Conservation (phyloP, 1,140 invertebrate genomes). For the Formica selysi region DNA sequence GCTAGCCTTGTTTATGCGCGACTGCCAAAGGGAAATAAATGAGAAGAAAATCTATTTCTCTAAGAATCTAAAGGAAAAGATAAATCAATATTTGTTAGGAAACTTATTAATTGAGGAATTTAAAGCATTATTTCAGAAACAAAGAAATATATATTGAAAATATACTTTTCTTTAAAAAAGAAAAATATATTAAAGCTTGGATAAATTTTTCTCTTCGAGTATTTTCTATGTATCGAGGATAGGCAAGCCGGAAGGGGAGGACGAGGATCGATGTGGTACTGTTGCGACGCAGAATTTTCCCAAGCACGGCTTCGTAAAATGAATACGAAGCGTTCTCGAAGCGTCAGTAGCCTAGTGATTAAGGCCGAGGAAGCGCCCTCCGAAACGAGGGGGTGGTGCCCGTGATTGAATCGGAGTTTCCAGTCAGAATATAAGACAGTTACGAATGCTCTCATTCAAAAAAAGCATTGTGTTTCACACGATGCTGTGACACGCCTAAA, state of each 20-base stretch:
- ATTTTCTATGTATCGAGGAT: not conserved
- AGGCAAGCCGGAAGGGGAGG: conserved; percentile 32
- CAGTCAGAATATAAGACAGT: conserved; percentile 58
- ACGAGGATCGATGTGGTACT: conserved; percentile 35
- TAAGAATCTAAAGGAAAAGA: not conserved
- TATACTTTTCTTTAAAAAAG: not conserved
- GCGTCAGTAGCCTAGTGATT: conserved; percentile 67
- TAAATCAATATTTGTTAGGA: conserved; percentile 1
- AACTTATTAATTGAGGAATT: conserved; percentile 15
- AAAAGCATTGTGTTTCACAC: conserved; percentile 49
- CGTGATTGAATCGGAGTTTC: conserved; percentile 46
- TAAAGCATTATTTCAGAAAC: not conserved
- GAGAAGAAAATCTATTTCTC: conserved; percentile 18
- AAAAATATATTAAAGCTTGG: not conserved
- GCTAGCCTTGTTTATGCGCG: conserved; percentile 42
- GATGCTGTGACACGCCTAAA: conserved; percentile 14
- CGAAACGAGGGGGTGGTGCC: conserved; percentile 61
- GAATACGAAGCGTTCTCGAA: conserved; percentile 46
- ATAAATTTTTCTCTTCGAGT: not conserved
- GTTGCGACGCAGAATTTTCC: conserved; percentile 29
- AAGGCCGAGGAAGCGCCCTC: conserved; percentile 57
- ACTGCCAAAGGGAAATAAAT: conserved; percentile 37
- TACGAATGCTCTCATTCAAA: conserved; percentile 47
- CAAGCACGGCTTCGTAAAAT: conserved; percentile 50
- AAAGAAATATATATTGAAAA: not conserved